Percentiles rank a stretch among this genome's conserved stretches.
Conservation (phyloP, 2,797 vertebrate species). For the Alauda arvensis region DNA sequence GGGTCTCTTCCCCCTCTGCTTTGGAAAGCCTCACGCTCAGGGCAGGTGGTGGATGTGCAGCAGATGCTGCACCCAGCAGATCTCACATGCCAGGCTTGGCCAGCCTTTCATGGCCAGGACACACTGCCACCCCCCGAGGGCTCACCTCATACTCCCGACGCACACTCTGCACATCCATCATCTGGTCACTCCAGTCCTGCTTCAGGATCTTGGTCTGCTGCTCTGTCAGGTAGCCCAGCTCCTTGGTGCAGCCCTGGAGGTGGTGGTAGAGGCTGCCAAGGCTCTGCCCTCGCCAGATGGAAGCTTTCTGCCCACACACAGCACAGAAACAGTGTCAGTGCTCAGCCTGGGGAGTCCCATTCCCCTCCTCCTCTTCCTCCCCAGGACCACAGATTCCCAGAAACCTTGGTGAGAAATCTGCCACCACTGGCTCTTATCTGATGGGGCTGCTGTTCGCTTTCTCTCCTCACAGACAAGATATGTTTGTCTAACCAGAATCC, state of each 20-base stretch:
- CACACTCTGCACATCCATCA: constrained; percentile 77
- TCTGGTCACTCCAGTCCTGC: constrained; percentile 95
- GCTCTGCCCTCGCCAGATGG: constrained; percentile 87
- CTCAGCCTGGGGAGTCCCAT: not conserved
- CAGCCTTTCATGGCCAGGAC: not conserved
- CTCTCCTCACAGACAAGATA: constrained; percentile 20
- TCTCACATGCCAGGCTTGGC: not conserved
- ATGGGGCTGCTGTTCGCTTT: not conserved
- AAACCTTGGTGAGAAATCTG: not conserved
- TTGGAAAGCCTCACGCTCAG: not conserved
- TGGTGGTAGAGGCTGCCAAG: constrained; percentile 91
- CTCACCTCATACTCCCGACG: constrained; percentile 90
- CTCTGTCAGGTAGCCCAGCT: constrained; percentile 81
- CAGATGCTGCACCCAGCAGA: not conserved
- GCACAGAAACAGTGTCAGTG: not conserved
- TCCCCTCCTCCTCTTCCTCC: not conserved
- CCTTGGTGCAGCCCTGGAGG: constrained; percentile 86
- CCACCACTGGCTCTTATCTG: not conserved
- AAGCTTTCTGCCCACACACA: constrained; percentile 81
- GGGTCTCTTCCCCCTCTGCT: not conserved
- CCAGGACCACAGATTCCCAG: not conserved
- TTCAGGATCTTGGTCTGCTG: constrained; percentile 85
- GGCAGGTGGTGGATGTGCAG: not conserved
- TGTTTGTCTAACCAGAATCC: constrained; percentile 48
- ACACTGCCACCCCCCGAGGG: constrained; percentile 49